Base-by-base conservation (phyloP, 2,113 vertebrate species). In the Rana temporaria region DNA sequence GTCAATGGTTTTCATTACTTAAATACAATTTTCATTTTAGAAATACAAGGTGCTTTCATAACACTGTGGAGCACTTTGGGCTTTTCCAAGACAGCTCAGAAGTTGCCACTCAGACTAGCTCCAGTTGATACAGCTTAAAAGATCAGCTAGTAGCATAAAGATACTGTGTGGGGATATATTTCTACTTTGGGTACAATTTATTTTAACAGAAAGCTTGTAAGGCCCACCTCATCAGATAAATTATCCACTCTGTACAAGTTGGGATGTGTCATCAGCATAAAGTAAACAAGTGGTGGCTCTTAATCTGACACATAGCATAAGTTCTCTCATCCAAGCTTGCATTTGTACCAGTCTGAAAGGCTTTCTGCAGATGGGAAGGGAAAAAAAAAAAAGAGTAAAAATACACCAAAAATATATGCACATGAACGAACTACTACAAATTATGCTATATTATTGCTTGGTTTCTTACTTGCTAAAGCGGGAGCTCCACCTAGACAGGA, bases 291-390 rank as follows among this genome's bases (percentile, higher is more conserved):
- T 0, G 98, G 98, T 99, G 98, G 88, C 94, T 96, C 86, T 99
- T 99, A 85, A 99, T 94, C 91, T 99, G 96, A 87, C 93, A 98
- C 98, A 99, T 99, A 85, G 96, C 93, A 81, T 95, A 98, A 83
- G 96, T 91, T 7, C 98, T 94, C 59, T 99, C 97, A 85, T 99
- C 98, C 84, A 99, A 88, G 55, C 95, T 91, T 52, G 94, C 90
- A 59, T 89, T 96, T 55, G 95, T 97, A 66, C 97, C 96, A 1
- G 96, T 96, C 87, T 98, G 93, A 92, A 99, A 99, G 71, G 96
- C 94, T 92, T 95, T 97, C 98, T 99, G 89, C 71, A 87, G 90
- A 62, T 60, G 26, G 6, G 68, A 80, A 16, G 22, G 22, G 38
- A 20, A 60, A 3, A 22, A 19, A 74, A 19, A 52, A 48, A 3